A percentile compares a stretch with the other conserved stretches of the same genome.
phyloP scores from a whole-genome alignment of 2,888 invertebrate species.

The Scotopteryx bipunctaria region DNA sequence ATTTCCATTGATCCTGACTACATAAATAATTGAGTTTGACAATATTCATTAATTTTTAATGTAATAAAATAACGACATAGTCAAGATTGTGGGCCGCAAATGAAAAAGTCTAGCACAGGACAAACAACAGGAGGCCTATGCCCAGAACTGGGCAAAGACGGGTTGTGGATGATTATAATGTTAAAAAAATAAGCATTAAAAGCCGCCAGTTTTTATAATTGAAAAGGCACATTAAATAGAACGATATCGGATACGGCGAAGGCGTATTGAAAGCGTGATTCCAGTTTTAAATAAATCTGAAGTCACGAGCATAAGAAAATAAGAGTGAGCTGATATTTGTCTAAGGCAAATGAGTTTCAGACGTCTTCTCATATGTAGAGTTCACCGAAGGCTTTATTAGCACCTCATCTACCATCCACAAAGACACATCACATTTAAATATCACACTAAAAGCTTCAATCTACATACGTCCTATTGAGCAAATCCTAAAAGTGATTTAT shows the following conservation, averaged over 20 bases:
- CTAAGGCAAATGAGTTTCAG: constrained; percentile 79
- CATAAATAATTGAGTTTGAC: too few species aligned
- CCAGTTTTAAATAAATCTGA: constrained; percentile 33
- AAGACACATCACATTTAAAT: constrained; percentile 77
- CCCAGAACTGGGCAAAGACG: too few species aligned
- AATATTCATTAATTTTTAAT: too few species aligned
- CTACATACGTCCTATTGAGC: constrained; percentile 77
- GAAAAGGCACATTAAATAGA: too few species aligned
- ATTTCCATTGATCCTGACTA: too few species aligned
- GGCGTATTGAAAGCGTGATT: constrained; percentile 44
- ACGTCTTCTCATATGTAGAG: constrained; percentile 66
- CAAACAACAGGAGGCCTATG: too few species aligned
- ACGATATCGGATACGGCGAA: constrained; percentile 52
- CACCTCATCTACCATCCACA: constrained; percentile 55
- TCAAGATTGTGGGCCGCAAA: too few species aligned
- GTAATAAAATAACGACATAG: too few species aligned
- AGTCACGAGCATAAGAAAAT: constrained; percentile 62
- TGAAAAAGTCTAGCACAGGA: too few species aligned
- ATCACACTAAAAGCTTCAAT: constrained; percentile 80
- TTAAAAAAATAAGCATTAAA: too few species aligned
- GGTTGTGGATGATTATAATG: too few species aligned
- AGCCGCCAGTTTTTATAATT: too few species aligned
- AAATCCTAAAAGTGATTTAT: constrained; percentile 82
- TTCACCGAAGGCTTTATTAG: constrained; percentile 73
- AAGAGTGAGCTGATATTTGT: constrained; percentile 70